Base-by-base conservation (phyloP, 1,140 invertebrate species). In the Penaeus japonicus region DNA sequence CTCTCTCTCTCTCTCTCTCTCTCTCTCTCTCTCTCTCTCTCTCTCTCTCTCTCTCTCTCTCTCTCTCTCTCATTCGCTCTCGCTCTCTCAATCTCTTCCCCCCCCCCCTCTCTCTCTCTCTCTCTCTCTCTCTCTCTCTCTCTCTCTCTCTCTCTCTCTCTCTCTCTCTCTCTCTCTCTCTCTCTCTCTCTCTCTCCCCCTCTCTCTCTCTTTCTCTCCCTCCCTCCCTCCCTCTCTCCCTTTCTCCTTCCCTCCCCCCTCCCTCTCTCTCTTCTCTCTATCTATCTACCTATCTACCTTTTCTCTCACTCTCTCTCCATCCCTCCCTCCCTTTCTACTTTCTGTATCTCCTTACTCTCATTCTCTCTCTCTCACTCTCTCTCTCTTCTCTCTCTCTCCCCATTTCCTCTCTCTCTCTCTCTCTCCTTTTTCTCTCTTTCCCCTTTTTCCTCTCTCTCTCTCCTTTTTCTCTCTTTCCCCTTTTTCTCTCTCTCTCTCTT, bases 161-260 rank as follows among this genome's bases (percentile, higher is more conserved):
- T 81, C n/a, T 53, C 39, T 81, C 24, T 35, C 79, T 81, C 7
- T 81, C 79, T 81, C 39, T 62, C 59, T 62, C 53, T 27, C 47
- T n/a, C 24, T n/a, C 47, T n/a, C 24, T n/a, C 47, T 27, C n/a
- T 35, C n/a, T 35, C 24, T 35, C n/a, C 53, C 24, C 53, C n/a
- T 24, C n/a, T 35, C n/a, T 24, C n/a, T 35, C n/a, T 24, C n/a
- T 35, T 62, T 24, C n/a, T 81, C 39, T 53, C n/a, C 47, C n/a
- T 24, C n/a, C 47, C 24, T 35, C n/a, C 24, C 39, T 35, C n/a
- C 53, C 24, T 81, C n/a, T 53, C 39, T 81, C 24, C 53, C 79
- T 81, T 47, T 81, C 79, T 81, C 39, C 24, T n/a, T 81, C 79
- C 47, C 79, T 81, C 39, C 59, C n/a, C 53, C n/a, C 59, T 62